Evolutionary conservation across 1,140 invertebrate genomes (phyloP).

Genomic region (Carcinoscorpius rotundicauda): DNA sequence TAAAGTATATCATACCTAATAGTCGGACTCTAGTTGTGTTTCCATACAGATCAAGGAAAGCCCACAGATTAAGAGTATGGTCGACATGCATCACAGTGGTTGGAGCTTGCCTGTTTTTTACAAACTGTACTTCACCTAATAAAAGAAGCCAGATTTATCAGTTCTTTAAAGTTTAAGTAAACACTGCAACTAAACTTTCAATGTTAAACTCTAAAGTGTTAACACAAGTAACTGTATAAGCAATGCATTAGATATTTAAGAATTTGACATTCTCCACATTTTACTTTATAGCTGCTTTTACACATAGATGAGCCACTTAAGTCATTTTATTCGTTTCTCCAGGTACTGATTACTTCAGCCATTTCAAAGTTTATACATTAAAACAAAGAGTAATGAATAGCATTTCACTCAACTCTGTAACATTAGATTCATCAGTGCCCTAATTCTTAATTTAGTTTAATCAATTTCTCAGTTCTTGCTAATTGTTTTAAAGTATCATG

Average conservation of each 20-base stretch:
- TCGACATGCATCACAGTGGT: conserved; percentile 88
- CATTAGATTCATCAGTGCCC: neutral
- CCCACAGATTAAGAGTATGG: conserved; percentile 74
- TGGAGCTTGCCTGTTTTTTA: conserved; percentile 66
- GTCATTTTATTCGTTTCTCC: too few relatives aligned
- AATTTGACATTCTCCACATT: too few relatives aligned
- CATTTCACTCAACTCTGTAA: neutral
- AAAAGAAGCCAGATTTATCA: too few relatives aligned
- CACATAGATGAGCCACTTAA: too few relatives aligned
- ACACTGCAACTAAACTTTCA: too few relatives aligned
- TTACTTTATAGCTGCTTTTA: too few relatives aligned
- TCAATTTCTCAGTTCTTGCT: neutral
- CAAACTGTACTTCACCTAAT: conserved; percentile 69
- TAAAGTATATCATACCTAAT: conserved; percentile 38
- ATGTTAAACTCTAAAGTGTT: too few relatives aligned
- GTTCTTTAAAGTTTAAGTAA: too few relatives aligned
- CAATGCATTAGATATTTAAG: too few relatives aligned
- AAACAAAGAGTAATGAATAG: conserved; percentile 22
- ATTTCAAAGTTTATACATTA: conserved; percentile 19
- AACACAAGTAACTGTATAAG: too few relatives aligned
- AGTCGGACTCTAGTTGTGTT: conserved; percentile 74
- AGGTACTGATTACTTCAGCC: too few relatives aligned
- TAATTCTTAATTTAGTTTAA: neutral
- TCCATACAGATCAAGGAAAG: conserved; percentile 91
- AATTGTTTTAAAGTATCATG: neutral